phyloP scores from a whole-genome alignment of 2,113 vertebrate species.

The Callipepla californica region DNA sequence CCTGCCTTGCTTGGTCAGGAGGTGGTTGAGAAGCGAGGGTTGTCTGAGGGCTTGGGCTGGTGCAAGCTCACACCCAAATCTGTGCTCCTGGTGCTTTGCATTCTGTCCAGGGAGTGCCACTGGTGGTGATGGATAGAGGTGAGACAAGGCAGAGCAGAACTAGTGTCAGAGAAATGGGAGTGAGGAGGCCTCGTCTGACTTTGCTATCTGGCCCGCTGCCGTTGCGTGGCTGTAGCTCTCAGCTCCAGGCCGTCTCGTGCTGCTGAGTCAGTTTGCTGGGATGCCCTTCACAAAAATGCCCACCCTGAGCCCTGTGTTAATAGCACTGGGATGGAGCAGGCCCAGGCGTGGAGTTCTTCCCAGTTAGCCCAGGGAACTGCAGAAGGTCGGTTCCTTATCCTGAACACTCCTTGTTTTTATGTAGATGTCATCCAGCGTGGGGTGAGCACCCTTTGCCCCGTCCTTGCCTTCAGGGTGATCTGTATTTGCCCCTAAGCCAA shows the following conservation, averaged over 20 bases:
- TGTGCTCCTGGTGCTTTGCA: background rate
- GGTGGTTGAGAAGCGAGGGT: background rate
- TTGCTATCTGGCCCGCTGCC: background rate
- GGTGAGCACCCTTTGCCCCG: background rate
- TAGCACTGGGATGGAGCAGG: background rate
- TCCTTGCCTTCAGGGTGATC: background rate
- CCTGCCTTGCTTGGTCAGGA: background rate
- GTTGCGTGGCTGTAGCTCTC: background rate
- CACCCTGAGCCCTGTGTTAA: background rate
- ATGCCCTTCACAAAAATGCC: background rate
- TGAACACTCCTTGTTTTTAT: background rate
- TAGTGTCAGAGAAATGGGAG: background rate
- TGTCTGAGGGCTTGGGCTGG: background rate
- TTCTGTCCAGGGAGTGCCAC: background rate
- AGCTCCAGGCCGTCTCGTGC: background rate
- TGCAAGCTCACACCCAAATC: background rate
- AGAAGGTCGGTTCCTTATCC: background rate
- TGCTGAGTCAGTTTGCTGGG: background rate
- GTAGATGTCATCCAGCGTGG: background rate
- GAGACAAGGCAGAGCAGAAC: slow-evolving; percentile 30
- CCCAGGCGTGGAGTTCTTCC: background rate
- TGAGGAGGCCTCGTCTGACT: background rate
- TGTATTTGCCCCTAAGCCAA: background rate
- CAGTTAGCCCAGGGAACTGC: background rate
- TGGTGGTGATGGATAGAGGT: background rate